Evolutionary conservation across 2,888 invertebrate genomes (phyloP).

Genomic region (Morpho deidamia): DNA sequence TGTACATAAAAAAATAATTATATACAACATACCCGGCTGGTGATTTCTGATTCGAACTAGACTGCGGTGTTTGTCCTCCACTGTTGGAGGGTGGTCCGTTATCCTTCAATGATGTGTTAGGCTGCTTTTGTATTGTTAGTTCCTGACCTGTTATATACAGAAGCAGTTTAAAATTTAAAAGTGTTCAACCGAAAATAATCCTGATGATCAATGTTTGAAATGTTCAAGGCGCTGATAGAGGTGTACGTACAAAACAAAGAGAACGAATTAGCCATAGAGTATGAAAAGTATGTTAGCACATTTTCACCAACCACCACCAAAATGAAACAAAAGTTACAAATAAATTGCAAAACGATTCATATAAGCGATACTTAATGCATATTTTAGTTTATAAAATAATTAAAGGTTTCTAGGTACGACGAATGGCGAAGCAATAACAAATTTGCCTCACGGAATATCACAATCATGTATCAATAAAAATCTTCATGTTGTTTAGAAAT

Average conservation of each 20-base stretch:
- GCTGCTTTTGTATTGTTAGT: constrained; percentile 96
- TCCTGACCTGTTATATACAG: constrained; percentile 82
- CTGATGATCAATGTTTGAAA: too few relatives aligned
- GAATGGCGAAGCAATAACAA: too few relatives aligned
- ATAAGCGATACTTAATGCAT: constrained; percentile 21
- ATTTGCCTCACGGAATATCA: too few relatives aligned
- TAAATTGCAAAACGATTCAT: constrained; percentile 27
- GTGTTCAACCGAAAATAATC: too few relatives aligned
- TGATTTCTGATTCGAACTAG: constrained; percentile 80
- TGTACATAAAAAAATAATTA: not conserved
- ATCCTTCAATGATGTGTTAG: constrained; percentile 92
- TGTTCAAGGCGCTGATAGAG: constrained; percentile 6
- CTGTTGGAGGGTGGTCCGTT: constrained; percentile 76
- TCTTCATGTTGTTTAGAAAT: too few relatives aligned
- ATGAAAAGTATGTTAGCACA: constrained; percentile 74
- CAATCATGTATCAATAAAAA: too few relatives aligned
- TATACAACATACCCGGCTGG: constrained; percentile 81
- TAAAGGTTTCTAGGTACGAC: too few relatives aligned
- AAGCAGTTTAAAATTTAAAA: too few relatives aligned
- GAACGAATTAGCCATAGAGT: constrained; percentile 76
- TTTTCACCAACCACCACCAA: constrained; percentile 78
- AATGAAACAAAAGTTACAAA: constrained; percentile 37
- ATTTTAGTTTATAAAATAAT: not conserved
- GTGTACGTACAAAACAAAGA: constrained; percentile 32
- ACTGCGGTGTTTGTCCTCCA: constrained; percentile 70